These are phyloP conservation scores for Poecilia latipinna DNA, from an alignment of 2,113 vertebrate genomes.

Conservation along the genomic window DNA sequence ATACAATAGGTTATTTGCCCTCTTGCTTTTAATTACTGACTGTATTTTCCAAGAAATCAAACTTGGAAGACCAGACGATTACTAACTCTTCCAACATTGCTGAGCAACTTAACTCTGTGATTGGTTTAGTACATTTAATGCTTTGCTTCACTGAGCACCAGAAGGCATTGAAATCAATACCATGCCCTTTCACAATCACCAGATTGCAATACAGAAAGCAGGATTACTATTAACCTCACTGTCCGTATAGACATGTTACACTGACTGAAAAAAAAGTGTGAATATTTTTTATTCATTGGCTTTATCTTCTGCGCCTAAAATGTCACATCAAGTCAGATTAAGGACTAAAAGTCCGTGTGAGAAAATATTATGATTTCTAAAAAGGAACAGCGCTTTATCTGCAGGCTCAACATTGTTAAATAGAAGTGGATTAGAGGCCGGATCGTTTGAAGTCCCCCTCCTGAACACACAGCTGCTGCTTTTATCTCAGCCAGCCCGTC, in stretches of 20 bases:
- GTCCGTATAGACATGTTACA: neutral
- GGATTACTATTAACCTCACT: neutral
- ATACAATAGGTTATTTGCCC: neutral
- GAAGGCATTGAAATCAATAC: conserved; percentile 9
- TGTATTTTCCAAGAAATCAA: neutral
- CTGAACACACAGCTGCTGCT: conserved; percentile 50
- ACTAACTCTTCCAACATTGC: neutral
- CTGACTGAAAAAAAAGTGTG: neutral
- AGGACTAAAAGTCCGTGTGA: neutral
- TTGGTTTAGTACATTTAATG: conserved; percentile 1
- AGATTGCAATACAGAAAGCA: conserved; percentile 3
- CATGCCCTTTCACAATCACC: conserved; percentile 21
- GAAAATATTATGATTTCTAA: conserved; percentile 7
- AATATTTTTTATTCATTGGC: neutral
- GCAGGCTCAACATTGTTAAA: conserved; percentile 3
- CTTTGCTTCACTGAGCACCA: conserved; percentile 2
- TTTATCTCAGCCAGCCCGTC: conserved; percentile 19
- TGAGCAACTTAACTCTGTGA: neutral
- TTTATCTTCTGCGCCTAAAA: neutral
- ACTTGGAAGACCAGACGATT: neutral
- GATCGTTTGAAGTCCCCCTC: conserved; percentile 34
- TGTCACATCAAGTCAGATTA: neutral
- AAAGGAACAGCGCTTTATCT: conserved; percentile 5
- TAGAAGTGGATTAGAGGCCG: conserved; percentile 29
- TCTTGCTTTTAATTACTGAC: neutral